Base-by-base conservation (phyloP, 1,140 invertebrate genomes). In the Ceratina japonica region DNA sequence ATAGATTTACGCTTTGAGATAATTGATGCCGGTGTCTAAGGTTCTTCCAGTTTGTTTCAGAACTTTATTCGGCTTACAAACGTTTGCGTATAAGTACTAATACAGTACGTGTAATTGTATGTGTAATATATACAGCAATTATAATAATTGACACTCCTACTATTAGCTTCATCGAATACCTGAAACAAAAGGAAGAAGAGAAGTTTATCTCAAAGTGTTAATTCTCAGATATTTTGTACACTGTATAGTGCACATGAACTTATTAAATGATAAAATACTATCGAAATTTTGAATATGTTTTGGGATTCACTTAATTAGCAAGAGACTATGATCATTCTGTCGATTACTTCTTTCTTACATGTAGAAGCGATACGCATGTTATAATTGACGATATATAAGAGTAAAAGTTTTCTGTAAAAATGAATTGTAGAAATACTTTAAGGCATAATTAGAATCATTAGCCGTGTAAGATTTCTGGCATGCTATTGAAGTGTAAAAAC, bases 401-500 rank as follows among this genome's bases (percentile, higher is more conserved):
- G 22, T 54, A 79, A 79, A 70, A n/a, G 13, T 56, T 74, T 79
- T 79, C 51, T 79, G 70, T 79, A 79, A 79, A 79, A 78, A 78
- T 44, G 5, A 10, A 79, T 71, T 79, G 77, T 79, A 79, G 75
- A 79, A 79, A 79, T 71, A 74, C 54, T 59, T 72, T 66, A 59
- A 73, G 37, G n/a, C 22, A 49, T 59, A 49, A 18, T 59, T 56
- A 56, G 2, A 56, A 18, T 16, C n/a, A 16, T 59, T 79, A 78
- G 49, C 51, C 44, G 5, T 37, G 77, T 79, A 79, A 65, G 76
- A 44, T 44, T 65, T 77, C 31, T 54, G 65, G 61, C 74, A 71
- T 72, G 77, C 80, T 82, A 79, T 59, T 79, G 80, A 80, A 51
- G 71, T 81, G 80, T 81, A 81, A 64, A 81, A 81, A 81, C 75